A percentile compares a stretch with the other conserved stretches of the same genome.
phyloP scores from a whole-genome alignment of 2,113 vertebrate species.

The Sylvietta virens region DNA sequence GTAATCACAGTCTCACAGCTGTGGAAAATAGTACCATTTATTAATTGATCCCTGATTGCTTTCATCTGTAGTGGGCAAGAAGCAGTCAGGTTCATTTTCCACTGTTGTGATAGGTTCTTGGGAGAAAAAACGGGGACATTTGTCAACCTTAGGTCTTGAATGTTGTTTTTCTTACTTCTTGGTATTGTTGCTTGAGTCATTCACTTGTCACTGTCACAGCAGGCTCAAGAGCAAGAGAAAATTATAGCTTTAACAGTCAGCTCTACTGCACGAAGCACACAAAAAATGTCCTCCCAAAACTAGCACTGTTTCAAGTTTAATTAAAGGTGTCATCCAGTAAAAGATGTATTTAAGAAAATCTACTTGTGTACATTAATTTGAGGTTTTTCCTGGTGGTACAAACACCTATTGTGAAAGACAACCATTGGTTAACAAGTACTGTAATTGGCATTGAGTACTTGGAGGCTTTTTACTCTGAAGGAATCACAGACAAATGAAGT shows the following conservation, averaged over 20 bases:
- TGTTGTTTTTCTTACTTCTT: constrained; percentile 3
- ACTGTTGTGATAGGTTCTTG: neutral
- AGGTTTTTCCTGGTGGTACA: neutral
- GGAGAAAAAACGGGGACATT: neutral
- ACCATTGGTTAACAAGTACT: neutral
- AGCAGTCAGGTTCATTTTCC: constrained; percentile 9
- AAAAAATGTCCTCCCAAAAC: neutral
- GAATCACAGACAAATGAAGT: neutral
- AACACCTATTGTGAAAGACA: neutral
- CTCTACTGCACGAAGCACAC: neutral
- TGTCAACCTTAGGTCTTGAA: neutral
- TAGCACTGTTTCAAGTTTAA: neutral
- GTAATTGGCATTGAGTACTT: neutral
- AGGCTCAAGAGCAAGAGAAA: neutral
- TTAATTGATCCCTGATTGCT: constrained; percentile 51
- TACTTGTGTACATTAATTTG: neutral
- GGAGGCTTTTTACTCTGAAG: neutral
- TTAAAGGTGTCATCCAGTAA: neutral
- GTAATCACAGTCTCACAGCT: constrained; percentile 37
- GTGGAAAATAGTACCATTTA: constrained; percentile 16
- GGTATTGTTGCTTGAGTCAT: neutral
- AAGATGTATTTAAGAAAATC: neutral
- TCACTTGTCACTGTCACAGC: constrained; percentile 1
- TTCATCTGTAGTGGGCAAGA: neutral
- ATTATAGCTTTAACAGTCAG: neutral